Evolutionary conservation across 2,888 invertebrate genomes (phyloP), one percentile per base, ranked within the genome.

Genomic region (Cantharis rufa): DNA sequence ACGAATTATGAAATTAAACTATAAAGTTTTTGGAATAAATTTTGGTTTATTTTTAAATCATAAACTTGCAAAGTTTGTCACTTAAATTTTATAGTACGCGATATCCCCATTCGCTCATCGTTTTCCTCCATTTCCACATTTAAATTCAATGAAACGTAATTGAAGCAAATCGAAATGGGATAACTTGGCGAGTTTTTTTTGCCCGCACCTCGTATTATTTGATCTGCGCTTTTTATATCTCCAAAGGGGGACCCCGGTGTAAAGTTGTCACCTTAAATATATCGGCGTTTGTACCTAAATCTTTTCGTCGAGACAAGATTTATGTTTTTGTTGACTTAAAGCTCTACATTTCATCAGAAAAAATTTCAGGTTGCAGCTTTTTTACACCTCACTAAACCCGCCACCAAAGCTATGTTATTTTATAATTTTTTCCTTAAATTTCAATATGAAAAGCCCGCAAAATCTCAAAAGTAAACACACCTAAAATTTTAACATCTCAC

Each of bases 291-390:
- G 48, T 48, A 48, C 48, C 48, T 48, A 48, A 48, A 48, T 48
- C 48, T 48, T 48, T 48, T n/a, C n/a, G 48, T 48, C n/a, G 48
- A 48, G n/a, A 48, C 48, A 48, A 48, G 48, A 48, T 48, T 48
- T 48, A 48, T 48, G 48, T 66, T 66, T 66, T 66, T 66, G 64
- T 66, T 66, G 24, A 66, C 64, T 66, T 66, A 24, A 66, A 66
- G 64, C 18, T 66, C 24, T 24, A 66, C 24, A 24, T 66, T 66
- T 66, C 24, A 24, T 66, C 24, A 66, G 21, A 66, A 66, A 66
- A 66, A 66, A 66, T 66, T 24, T 13, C 64, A 21, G 18, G n/a
- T n/a, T 66, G 7, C 24, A 66, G n/a, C 10, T 66, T 66, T 66
- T 66, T 66, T 24, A 4, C 64, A 21, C 21, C 11, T 24, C 64